Percentiles rank a stretch among this genome's conserved stretches.
These are phyloP conservation scores for Crotophaga sulcirostris DNA, from an alignment of 2,113 vertebrate species.

Conservation along the genomic window DNA sequence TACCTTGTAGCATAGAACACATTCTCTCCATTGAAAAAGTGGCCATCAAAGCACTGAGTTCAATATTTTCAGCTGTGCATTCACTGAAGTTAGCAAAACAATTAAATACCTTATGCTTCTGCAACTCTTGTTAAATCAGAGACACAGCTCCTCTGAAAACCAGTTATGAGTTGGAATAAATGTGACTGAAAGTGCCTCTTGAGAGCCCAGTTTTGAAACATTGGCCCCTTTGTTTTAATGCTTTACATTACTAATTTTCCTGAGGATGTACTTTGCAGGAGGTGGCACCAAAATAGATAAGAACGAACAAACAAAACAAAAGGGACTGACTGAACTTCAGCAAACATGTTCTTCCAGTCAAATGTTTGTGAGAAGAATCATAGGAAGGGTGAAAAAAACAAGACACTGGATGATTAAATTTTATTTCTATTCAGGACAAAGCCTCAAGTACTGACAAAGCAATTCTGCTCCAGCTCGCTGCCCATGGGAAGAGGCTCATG, in stretches of 20 bases:
- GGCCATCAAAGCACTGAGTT: neutral
- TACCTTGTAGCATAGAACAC: neutral
- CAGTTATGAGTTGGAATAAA: neutral
- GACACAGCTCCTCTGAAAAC: neutral
- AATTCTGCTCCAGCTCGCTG: neutral
- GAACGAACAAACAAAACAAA: neutral
- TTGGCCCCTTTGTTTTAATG: neutral
- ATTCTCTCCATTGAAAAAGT: neutral
- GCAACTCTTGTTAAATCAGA: neutral
- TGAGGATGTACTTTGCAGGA: neutral
- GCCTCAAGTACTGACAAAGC: neutral
- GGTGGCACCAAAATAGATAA: neutral
- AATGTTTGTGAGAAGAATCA: neutral
- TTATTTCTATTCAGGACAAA: neutral
- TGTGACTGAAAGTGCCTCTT: neutral
- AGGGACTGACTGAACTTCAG: neutral
- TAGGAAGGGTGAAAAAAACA: neutral
- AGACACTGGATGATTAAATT: fast-evolving
- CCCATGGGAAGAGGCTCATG: fast-evolving
- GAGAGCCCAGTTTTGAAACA: neutral
- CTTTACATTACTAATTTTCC: neutral
- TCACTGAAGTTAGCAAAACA: neutral
- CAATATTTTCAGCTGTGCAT: neutral
- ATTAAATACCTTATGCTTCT: neutral
- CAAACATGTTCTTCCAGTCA: neutral